Percentiles rank a stretch among this genome's conserved stretches.
These are phyloP conservation scores for Trochalopteron elliotii DNA, from an alignment of 2,113 vertebrate species.

Conservation along the genomic window DNA sequence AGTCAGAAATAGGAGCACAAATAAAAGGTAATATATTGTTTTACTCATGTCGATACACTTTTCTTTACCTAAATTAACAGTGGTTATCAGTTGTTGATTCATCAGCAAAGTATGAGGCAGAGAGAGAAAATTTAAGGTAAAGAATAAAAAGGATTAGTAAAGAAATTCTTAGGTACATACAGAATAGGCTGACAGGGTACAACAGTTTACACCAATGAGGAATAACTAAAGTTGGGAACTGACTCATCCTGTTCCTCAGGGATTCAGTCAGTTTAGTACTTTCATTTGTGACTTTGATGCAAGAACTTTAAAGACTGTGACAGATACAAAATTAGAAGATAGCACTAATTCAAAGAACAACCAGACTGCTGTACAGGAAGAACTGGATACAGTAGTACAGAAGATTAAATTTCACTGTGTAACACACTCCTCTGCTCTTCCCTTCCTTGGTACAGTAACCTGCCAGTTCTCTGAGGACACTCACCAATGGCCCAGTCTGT, in stretches of 20 bases:
- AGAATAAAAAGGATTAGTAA: background rate
- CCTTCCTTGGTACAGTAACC: background rate
- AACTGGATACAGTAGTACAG: conserved; percentile 10
- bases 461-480: background rate
- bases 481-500: background rate
- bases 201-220: background rate
- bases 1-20: background rate
- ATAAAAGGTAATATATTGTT: background rate
- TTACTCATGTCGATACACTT: background rate
- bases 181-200: background rate
- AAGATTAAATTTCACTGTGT: background rate
- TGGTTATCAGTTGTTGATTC: background rate
- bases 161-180: background rate
- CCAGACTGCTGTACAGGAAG: conserved; percentile 28
- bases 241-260: conserved; percentile 18
- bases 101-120: background rate
- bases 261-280: conserved; percentile 28
- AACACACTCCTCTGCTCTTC: background rate
- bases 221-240: background rate
- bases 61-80: background rate
- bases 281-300: conserved; percentile 31
- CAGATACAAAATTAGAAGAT: conserved; percentile 3
- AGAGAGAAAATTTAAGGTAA: background rate
- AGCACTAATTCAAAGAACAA: background rate
- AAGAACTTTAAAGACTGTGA: conserved; percentile 36